Conservation (phyloP, 2,113 vertebrate genomes). For the Nannobrachium achirus region DNA sequence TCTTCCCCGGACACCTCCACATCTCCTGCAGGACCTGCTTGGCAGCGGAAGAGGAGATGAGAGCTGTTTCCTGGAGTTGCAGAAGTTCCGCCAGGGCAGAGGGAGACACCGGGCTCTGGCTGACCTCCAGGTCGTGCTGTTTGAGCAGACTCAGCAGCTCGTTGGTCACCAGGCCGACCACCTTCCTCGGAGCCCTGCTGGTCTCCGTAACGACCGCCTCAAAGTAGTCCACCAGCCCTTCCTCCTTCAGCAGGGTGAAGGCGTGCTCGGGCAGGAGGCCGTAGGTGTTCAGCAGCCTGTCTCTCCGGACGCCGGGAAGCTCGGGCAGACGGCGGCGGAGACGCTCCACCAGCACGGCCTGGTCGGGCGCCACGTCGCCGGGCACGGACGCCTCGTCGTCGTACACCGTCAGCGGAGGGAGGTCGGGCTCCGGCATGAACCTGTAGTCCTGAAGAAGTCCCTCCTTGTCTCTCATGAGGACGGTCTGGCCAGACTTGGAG, state of each 20-base stretch:
- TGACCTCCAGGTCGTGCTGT: constrained; percentile 82
- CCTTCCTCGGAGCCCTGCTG: constrained; percentile 86
- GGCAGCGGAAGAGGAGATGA: constrained; percentile 87
- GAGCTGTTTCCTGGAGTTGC: constrained; percentile 84
- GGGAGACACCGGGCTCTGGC: constrained; percentile 87
- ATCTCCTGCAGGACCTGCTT: constrained; percentile 87
- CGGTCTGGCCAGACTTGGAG: constrained; percentile 74
- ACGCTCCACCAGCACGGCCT: no score
- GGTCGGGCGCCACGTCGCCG: no score
- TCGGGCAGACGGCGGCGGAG: no score
- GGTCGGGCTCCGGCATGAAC: no score
- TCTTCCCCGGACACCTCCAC: constrained; percentile 85
- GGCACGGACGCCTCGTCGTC: no score
- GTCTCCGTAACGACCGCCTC: constrained; percentile 85
- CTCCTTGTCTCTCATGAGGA: no score
- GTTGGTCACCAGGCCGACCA: constrained; percentile 92
- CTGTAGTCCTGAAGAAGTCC: no score
- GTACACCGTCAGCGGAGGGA: no score
- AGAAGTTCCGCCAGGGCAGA: constrained; percentile 86
- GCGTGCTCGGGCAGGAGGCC: no score
- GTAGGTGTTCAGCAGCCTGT: no score
- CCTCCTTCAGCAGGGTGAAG: no score
- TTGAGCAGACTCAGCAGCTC: constrained; percentile 87
- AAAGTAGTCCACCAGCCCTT: constrained; percentile 91
- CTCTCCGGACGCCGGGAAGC: no score